phyloP scores from a whole-genome alignment of 2,888 invertebrate species.

The Hecatera dysodea region DNA sequence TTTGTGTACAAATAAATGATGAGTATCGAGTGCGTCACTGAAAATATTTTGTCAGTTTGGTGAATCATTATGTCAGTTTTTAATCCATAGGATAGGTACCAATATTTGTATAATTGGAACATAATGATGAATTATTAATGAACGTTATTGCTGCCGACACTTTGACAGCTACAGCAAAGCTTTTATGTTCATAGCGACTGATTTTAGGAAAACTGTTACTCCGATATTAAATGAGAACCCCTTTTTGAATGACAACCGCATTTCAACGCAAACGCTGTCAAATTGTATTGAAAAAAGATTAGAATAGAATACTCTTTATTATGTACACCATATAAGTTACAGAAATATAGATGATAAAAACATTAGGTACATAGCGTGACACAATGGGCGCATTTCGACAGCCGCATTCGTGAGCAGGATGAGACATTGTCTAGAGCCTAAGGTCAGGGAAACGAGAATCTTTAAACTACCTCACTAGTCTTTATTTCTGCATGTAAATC shows the following conservation, averaged over 20 bases:
- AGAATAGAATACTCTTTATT: no score
- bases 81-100: neutral
- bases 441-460: neutral
- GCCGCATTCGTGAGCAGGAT: no score
- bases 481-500: constrained; percentile 35
- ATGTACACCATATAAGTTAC: no score
- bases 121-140: constrained; percentile 39
- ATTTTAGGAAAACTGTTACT: constrained; percentile 2
- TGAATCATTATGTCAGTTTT: neutral
- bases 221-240: neutral
- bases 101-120: constrained; percentile 5
- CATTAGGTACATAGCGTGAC: no score
- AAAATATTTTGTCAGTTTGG: no score
- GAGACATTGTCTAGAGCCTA: neutral
- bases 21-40: neutral
- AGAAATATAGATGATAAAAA: no score
- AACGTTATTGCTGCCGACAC: constrained; percentile 19
- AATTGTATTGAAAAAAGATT: no score
- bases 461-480: neutral
- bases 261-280: neutral
- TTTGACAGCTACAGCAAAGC: constrained; percentile 41
- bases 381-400: no score
- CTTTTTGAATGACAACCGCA: neutral
- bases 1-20: neutral
- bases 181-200: constrained; percentile 14